Conservation (phyloP, 2,888 invertebrate species). For the Cecidostiba fungosa region DNA sequence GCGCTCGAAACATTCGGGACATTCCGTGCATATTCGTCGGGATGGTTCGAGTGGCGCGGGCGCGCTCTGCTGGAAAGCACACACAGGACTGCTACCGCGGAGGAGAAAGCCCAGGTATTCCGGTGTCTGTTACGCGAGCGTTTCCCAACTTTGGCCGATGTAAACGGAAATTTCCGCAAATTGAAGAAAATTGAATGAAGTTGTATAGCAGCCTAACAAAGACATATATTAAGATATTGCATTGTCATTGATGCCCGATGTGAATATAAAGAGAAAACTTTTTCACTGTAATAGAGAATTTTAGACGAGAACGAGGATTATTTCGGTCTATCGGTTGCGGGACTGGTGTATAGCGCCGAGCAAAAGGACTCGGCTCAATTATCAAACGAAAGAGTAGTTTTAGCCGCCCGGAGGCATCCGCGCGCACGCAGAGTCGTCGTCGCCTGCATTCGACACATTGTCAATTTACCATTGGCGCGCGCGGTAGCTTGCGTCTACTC, state of each 20-base stretch:
- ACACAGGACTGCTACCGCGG: neutral
- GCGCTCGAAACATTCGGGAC: conserved; percentile 31
- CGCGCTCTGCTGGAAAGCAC: neutral
- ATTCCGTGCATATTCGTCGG: conserved; percentile 50
- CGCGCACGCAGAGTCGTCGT: conserved; percentile 56
- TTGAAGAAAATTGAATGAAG: conserved; percentile 80
- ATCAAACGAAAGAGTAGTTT: conserved; percentile 69
- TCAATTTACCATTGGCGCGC: conserved; percentile 74
- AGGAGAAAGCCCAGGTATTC: neutral
- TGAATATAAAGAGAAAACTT: conserved; percentile 61
- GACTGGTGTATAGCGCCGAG: too few species aligned
- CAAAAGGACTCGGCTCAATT: conserved; percentile 53
- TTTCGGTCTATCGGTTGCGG: too few species aligned
- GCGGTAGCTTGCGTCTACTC: conserved; percentile 62
- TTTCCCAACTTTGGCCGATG: conserved; percentile 67
- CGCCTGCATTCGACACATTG: conserved; percentile 78
- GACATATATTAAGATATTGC: conserved; percentile 71
- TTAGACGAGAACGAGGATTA: neutral
- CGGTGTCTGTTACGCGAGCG: conserved; percentile 10
- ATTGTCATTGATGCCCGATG: neutral
- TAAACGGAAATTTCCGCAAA: conserved; percentile 79
- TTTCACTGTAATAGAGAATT: too few species aligned
- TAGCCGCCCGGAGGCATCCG: conserved; percentile 70
- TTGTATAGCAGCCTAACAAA: conserved; percentile 78
- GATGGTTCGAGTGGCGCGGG: conserved; percentile 25